Percentiles rank a stretch among this genome's conserved stretches.
Evolutionary conservation across 2,113 vertebrate genomes (phyloP).

Genomic region (Orcinus orca): DNA sequence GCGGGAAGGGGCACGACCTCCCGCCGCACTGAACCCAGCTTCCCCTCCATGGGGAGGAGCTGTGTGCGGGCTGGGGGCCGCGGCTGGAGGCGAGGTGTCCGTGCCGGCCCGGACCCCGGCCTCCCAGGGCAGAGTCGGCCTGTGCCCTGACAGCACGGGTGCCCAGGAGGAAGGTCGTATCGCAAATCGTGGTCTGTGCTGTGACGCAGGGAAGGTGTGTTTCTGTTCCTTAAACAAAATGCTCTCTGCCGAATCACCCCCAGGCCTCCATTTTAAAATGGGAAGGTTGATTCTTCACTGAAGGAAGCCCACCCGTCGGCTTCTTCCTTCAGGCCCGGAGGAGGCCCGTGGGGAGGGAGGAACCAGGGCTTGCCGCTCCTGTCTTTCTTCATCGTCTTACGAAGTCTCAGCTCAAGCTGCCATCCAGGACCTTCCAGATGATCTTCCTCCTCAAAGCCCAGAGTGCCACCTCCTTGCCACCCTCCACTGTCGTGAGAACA

Average conservation of each 20-base stretch:
- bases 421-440: fast-evolving
- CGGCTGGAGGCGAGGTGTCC: too few relatives aligned
- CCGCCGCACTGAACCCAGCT: too few relatives aligned
- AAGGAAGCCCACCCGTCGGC: background rate
- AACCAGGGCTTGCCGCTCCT: background rate
- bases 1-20: too few relatives aligned
- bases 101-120: background rate
- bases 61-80: background rate
- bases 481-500: background rate
- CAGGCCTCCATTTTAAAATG: background rate
- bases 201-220: fast-evolving
- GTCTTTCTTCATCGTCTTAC: too few relatives aligned
- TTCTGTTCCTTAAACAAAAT: background rate
- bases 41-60: background rate
- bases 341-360: background rate
- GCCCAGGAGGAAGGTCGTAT: background rate
- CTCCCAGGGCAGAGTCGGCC: background rate
- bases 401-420: background rate
- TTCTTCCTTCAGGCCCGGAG: background rate
- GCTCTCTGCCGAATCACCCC: background rate
- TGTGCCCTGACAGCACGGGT: background rate
- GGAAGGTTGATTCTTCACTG: background rate
- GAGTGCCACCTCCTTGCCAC: fast-evolving
- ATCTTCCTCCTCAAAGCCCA: background rate
- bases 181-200: constrained; percentile 30